Conservation (phyloP, 2,888 invertebrate species). For the Imbricaverruca yamaguchii region DNA sequence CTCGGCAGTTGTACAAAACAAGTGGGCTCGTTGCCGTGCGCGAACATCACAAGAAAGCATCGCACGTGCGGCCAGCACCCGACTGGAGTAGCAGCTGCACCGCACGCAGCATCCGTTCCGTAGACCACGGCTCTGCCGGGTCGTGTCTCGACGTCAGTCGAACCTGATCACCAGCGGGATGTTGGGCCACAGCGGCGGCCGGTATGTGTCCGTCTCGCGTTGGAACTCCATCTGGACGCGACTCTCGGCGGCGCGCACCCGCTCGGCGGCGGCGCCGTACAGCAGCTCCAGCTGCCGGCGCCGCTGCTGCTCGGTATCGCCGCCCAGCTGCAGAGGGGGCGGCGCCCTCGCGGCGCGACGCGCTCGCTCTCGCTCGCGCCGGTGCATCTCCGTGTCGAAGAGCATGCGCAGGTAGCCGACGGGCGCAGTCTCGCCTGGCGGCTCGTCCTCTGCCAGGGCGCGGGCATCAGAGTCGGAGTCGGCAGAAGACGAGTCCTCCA, state of each 20-base stretch:
- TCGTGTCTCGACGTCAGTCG: background rate
- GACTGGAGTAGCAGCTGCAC: too few species aligned
- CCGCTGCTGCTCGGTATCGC: slow-evolving; percentile 19
- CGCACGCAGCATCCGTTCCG: too few species aligned
- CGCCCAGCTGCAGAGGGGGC: background rate
- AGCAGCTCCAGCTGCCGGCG: slow-evolving; percentile 30
- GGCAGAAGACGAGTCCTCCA: too few species aligned
- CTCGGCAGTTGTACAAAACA: too few species aligned
- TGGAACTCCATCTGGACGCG: slow-evolving; percentile 32
- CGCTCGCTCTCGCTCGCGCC: background rate
- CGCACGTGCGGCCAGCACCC: too few species aligned
- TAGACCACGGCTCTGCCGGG: too few species aligned
- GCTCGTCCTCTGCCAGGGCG: background rate
- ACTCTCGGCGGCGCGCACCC: slow-evolving; percentile 32
- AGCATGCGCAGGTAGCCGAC: background rate
- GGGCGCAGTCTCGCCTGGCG: background rate
- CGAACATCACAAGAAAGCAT: too few species aligned
- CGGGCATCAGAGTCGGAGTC: too few species aligned
- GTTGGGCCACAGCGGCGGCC: slow-evolving; percentile 31
- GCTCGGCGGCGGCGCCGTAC: slow-evolving; percentile 29
- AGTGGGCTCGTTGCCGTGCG: too few species aligned
- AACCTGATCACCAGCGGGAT: slow-evolving; percentile 28
- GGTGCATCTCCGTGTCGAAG: background rate
- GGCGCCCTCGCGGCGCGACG: background rate
- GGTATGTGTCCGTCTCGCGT: slow-evolving; percentile 26